Percentiles rank a stretch among this genome's conserved stretches.
Evolutionary conservation across 1,140 invertebrate species (phyloP).

Genomic region (Polyergus mexicanus): DNA sequence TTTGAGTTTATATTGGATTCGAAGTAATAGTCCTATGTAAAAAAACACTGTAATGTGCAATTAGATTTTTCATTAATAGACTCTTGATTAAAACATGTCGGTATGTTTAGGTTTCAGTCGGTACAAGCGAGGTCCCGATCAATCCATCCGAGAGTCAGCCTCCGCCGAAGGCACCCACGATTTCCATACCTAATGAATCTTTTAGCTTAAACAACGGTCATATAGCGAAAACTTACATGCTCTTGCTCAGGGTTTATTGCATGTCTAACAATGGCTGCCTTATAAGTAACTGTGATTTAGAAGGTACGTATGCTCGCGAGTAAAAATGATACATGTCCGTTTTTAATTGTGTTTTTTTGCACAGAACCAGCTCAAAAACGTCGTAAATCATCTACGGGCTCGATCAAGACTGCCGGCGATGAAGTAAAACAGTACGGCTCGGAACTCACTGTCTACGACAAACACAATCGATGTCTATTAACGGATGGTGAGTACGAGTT

Average conservation of each 20-base stretch:
- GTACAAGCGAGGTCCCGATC: conserved; percentile 92
- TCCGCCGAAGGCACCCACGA: conserved; percentile 90
- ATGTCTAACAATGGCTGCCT: conserved; percentile 85
- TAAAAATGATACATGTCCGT: too few relatives aligned
- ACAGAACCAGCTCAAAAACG: conserved; percentile 89
- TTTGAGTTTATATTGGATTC: not conserved
- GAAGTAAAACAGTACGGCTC: conserved; percentile 92
- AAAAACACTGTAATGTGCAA: not conserved
- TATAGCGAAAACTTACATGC: conserved; percentile 95
- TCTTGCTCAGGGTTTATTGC: conserved; percentile 92
- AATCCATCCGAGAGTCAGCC: conserved; percentile 92
- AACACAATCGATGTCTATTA: conserved; percentile 94
- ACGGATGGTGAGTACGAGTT: conserved; percentile 96
- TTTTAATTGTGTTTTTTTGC: conserved; percentile 60
- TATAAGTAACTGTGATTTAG: conserved; percentile 85
- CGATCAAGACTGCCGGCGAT: conserved; percentile 83
- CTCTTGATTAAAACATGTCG: conserved; percentile 38
- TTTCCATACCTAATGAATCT: conserved; percentile 94
- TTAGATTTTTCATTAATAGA: not conserved
- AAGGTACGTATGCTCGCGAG: conserved; percentile 74
- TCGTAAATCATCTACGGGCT: conserved; percentile 86
- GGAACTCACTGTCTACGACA: conserved; percentile 96
- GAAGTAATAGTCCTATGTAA: not conserved
- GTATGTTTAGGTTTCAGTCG: conserved; percentile 88
- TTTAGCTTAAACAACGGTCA: conserved; percentile 94